Conservation (phyloP, 37 sponge, comb jelly and placozoan species). For the Chondrilla cf. caribensis region DNA sequence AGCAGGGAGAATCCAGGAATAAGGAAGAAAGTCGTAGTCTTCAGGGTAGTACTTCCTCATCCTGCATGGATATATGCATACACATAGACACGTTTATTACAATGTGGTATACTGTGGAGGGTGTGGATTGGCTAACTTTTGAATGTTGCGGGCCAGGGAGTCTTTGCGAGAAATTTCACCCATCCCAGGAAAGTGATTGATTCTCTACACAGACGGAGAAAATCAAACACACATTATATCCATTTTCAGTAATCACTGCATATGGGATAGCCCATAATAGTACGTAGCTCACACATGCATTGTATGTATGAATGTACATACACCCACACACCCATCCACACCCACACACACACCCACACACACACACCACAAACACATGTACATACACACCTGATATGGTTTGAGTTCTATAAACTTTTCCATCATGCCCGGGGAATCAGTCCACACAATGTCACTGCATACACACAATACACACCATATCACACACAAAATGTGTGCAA, state of each 20-base stretch:
- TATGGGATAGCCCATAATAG: neutral
- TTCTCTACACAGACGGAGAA: constrained; percentile 26
- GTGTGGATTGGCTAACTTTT: constrained; percentile 36
- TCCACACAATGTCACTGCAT: constrained; percentile 66
- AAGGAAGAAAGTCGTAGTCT: constrained; percentile 75
- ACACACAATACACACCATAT: neutral
- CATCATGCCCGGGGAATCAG: constrained; percentile 41
- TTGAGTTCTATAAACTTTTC: constrained; percentile 58
- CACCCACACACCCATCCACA: neutral
- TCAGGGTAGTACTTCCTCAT: constrained; percentile 54
- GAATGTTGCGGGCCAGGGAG: constrained; percentile 71
- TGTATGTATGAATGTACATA: neutral
- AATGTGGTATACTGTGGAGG: neutral
- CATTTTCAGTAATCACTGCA: neutral
- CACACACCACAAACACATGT: neutral
- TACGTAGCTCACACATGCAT: neutral
- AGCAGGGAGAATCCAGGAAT: constrained; percentile 82
- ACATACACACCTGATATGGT: constrained; percentile 53
- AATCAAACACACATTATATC: neutral
- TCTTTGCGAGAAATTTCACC: constrained; percentile 86
- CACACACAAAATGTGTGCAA: neutral
- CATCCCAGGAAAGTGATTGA: constrained; percentile 96
- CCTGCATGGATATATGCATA: no score
- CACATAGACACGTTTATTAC: neutral
- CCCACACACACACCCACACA: neutral